Evolutionary conservation across 2,113 vertebrate genomes (phyloP).

Genomic region (Cyphomyrus plagiostoma): DNA sequence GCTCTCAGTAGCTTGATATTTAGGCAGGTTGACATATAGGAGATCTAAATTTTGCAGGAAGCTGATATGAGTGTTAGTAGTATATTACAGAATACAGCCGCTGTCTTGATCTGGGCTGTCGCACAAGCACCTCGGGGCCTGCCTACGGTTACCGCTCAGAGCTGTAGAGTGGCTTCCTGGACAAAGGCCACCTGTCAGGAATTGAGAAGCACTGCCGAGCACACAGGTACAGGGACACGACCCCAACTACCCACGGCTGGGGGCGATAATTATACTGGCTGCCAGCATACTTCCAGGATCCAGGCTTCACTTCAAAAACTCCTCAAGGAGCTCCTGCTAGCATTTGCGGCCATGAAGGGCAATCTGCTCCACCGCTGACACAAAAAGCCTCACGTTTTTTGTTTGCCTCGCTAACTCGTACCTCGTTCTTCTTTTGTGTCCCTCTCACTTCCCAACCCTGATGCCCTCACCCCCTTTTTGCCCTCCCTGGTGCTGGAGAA

Average conservation of each 20-base stretch:
- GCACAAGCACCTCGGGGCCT: background rate
- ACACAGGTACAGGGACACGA: background rate
- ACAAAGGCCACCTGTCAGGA: background rate
- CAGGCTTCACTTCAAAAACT: background rate
- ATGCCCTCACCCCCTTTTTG: background rate
- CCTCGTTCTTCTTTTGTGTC: background rate
- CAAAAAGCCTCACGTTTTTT: background rate
- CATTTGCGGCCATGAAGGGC: background rate
- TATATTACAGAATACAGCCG: background rate
- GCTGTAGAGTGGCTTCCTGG: background rate
- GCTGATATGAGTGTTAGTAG: background rate
- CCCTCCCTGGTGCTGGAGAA: background rate
- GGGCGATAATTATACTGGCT: background rate
- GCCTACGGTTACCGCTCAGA: background rate
- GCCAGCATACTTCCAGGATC: background rate
- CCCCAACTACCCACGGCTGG: background rate
- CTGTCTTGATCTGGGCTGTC: background rate
- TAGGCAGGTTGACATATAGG: background rate
- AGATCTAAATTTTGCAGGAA: background rate
- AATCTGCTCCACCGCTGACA: background rate
- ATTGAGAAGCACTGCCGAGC: background rate
- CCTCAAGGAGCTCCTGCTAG: background rate
- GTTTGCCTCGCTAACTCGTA: background rate
- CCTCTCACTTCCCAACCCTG: background rate
- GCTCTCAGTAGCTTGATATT: background rate